phyloP scores from a whole-genome alignment of 2,797 vertebrate species.

The Taeniopygia guttata region DNA sequence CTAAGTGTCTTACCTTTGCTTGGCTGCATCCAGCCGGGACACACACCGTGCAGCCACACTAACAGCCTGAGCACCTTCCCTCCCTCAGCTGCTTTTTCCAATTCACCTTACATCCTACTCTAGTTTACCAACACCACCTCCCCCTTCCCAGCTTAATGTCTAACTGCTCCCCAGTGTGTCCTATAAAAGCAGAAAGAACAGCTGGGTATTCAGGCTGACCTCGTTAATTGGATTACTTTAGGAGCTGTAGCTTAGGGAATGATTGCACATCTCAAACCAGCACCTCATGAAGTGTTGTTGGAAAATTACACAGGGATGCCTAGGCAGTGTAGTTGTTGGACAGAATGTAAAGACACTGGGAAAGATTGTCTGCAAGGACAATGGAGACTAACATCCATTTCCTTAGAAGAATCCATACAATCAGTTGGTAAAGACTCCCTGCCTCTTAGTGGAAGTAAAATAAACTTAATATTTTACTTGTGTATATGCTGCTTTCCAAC shows the following conservation, averaged over 20 bases:
- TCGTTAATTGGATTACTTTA: background rate
- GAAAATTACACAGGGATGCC: background rate
- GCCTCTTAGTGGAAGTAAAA: background rate
- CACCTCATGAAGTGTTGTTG: background rate
- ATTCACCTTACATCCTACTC: background rate
- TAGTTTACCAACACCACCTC: background rate
- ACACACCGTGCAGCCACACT: background rate
- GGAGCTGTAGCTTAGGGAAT: background rate
- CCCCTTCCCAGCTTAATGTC: background rate
- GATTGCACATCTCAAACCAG: fast-evolving
- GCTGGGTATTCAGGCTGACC: background rate
- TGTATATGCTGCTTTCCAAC: background rate
- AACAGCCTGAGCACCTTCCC: background rate
- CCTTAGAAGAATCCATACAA: background rate
- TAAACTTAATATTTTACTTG: background rate
- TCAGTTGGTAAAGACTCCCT: background rate
- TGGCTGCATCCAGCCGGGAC: background rate
- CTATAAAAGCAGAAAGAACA: background rate
- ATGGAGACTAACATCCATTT: background rate
- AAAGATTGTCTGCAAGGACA: background rate
- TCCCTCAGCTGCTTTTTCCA: background rate
- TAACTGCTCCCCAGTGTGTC: background rate
- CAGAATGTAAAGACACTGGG: background rate
- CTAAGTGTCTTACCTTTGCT: background rate
- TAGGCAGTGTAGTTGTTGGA: background rate